Conservation (phyloP, 2,113 vertebrate species). For the Anarhynchus alexandrinus region DNA sequence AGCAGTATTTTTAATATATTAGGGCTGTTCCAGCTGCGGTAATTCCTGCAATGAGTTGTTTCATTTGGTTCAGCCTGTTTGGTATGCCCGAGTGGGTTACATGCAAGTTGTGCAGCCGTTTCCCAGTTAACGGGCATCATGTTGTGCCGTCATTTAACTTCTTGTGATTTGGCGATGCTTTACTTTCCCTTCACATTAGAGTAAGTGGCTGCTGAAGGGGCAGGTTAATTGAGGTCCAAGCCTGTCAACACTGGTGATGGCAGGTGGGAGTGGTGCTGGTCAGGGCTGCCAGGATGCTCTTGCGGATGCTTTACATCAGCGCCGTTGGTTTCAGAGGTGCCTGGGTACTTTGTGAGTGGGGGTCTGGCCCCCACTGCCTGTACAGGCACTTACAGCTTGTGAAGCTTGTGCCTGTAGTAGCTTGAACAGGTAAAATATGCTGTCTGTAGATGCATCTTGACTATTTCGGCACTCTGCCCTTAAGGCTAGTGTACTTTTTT, state of each 20-base stretch:
- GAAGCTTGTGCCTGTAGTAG: not conserved
- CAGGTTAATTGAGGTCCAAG: not conserved
- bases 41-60: not conserved
- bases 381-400: not conserved
- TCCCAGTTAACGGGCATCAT: not conserved
- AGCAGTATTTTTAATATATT: not conserved
- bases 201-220: not conserved
- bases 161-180: not conserved
- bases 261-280: not conserved
- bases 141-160: not conserved
- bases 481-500: not conserved
- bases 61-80: not conserved
- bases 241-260: not conserved
- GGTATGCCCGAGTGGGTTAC: not conserved
- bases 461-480: not conserved
- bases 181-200: not conserved
- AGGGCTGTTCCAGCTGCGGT: not conserved
- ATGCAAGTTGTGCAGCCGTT: accelerated
- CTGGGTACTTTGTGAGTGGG: not conserved
- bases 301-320: not conserved
- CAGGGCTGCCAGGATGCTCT: not conserved
- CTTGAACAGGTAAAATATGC: not conserved
- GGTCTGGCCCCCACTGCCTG: not conserved
- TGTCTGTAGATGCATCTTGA: not conserved
- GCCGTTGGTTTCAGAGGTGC: not conserved